A percentile compares a stretch with the other conserved stretches of the same genome.
These are phyloP conservation scores for Chloroceryle amazona DNA, from an alignment of 2,797 vertebrate genomes.

Conservation along the genomic window DNA sequence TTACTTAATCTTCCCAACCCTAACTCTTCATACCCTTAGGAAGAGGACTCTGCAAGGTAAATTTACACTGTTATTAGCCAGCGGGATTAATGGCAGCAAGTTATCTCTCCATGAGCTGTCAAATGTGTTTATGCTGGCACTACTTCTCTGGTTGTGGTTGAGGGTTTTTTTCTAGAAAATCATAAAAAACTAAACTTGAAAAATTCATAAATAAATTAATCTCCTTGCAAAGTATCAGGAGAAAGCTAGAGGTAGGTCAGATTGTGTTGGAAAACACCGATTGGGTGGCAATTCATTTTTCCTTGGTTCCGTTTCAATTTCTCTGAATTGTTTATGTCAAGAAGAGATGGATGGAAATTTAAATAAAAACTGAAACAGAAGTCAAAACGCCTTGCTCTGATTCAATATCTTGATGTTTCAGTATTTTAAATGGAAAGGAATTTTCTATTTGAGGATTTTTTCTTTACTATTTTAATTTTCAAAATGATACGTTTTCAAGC, in stretches of 20 bases:
- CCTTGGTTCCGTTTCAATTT: slow-evolving; percentile 16
- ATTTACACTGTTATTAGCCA: neutral
- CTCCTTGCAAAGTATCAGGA: neutral
- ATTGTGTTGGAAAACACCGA: slow-evolving; percentile 11
- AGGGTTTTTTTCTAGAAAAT: neutral
- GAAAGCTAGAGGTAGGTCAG: neutral
- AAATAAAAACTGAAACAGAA: slow-evolving; percentile 43
- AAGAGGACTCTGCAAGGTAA: neutral
- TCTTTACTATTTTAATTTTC: slow-evolving; percentile 30
- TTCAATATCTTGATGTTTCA: slow-evolving; percentile 37
- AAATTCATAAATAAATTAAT: slow-evolving; percentile 10
- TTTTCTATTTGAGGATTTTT: slow-evolving; percentile 34
- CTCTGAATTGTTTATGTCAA: slow-evolving; percentile 5
- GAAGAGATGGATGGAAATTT: slow-evolving; percentile 39
- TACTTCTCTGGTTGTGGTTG: neutral
- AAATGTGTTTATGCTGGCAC: neutral
- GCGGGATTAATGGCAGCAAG: slow-evolving; percentile 2
- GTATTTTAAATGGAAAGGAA: slow-evolving; percentile 13
- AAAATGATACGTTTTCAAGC: slow-evolving; percentile 10
- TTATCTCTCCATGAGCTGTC: neutral
- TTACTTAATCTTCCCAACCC: neutral
- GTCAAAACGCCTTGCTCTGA: slow-evolving; percentile 14
- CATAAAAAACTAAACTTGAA: neutral
- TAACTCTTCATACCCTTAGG: neutral
- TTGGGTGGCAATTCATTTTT: slow-evolving; percentile 9